Base-by-base conservation (phyloP, 2,888 invertebrate genomes). In the Nemotelus nigrinus region DNA sequence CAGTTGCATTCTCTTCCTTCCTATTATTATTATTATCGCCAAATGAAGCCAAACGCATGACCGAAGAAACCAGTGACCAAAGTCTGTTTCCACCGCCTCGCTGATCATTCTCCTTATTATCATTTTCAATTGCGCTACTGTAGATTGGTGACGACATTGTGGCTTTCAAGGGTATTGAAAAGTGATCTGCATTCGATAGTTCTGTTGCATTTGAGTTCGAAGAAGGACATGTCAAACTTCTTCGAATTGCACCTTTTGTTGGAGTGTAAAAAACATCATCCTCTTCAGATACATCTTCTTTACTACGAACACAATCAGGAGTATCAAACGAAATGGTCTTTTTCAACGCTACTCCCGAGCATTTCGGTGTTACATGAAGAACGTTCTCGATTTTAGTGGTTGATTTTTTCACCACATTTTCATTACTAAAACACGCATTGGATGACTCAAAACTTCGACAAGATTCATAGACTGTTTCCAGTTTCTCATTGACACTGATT, bases 401-500 rank as follows among this genome's bases (percentile, higher is more conserved):
- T n/a, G 71, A 71, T 43, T 53, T 10, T 47, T 45, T 41, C 57
- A 55, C 3, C 8, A 43, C 7, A 3, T 47, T 72, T 3, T n/a
- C 45, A 39, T 39, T 47, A 44, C 10, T 7, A 10, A 45, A 53
- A 8, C 10, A 3, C 4, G 83, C 82, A 0, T 84, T 82, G 2
- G 85, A 81, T 0, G 84, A 82, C 80, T 86, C 84, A 39, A 87
- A 83, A 70, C 85, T 86, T 48, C 83, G 83, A 55, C 87, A 86
- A 3, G 86, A 83, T 81, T 85, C 84, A 77, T 84, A 86, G 2
- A 86, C 81, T 5, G 87, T 85, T 79, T 82, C 81, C 0, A 79
- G 76, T 39, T 80, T 81, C 3, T 78, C 70, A 45, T 72, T 78
- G 4, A 77, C 10, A 48, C 57, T 76, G 43, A 25, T 63, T 39